Base-by-base conservation (phyloP, 2,113 vertebrate genomes). In the Sminthopsis crassicaudata region DNA sequence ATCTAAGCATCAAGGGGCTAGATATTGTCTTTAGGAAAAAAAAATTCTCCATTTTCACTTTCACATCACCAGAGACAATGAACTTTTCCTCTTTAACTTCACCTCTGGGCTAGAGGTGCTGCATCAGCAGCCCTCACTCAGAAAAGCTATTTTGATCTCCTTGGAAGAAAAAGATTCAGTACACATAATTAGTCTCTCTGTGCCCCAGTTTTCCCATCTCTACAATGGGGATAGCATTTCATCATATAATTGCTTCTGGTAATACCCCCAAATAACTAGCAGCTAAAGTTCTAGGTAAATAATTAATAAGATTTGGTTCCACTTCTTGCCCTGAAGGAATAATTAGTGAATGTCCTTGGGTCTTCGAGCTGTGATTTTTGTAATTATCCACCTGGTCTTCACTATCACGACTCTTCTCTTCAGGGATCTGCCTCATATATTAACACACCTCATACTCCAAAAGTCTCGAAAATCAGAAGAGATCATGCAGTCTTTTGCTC, bases 291-390 rank as follows among this genome's bases (percentile, higher is more conserved):
- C 67, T 22, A 84, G 67, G n/a, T 84, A 84, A 84, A 84, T 84
- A 84, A 84, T 84, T 84, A 84, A 84, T 42, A 84, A 84, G 67
- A 84, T 84, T 84, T 84, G n/a, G 36, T 84, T 84, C 67, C 67
- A 84, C n/a, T 84, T 84, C 67, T 42, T 84, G 42, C n/a, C 67
- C 67, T 84, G 67, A 84, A 84, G n/a, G 67, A 84, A 84, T 84
- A 42, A 84, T 84, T 42, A 84, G 67, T 84, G 67, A 84, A 84
- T 42, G 67, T 84, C 67, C 67, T 84, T 42, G 36, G 67, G 67
- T 84, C 67, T 84, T 84, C 0, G n/a, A 42, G n/a, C 67, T 23
- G n/a, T 84, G 67, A 42, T 84, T 84, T 84, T n/a, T 84, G n/a
- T 84, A 42, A 84, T 84, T 84, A 84, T 2, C 67, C n/a, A 42